These are phyloP conservation scores for Aplysina aerophoba DNA, from an alignment of 37 sponge, comb jelly and placozoan genomes.

Conservation along the genomic window DNA sequence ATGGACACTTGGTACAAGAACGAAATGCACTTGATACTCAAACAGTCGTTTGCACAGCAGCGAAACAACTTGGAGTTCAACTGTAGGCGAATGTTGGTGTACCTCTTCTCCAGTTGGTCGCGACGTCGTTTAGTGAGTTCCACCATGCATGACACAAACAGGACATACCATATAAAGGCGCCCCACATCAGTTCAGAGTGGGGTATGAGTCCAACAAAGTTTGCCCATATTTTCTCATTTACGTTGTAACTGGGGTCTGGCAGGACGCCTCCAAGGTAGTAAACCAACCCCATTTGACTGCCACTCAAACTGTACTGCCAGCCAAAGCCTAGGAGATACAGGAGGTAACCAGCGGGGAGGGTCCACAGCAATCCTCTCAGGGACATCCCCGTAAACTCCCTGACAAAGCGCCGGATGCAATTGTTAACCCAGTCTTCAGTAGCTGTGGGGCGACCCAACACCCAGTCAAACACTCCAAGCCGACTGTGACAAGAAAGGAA, in stretches of 20 bases:
- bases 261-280: slow-evolving; percentile 48
- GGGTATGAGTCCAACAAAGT: slow-evolving; percentile 24
- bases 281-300: slow-evolving; percentile 69
- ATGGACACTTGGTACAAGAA: slow-evolving; percentile 18
- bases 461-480: slow-evolving; percentile 77
- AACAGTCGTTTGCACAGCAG: slow-evolving; percentile 18
- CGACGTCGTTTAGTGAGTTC: slow-evolving; percentile 37
- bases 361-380: slow-evolving; percentile 85
- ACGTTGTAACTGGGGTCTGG: not conserved
- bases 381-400: slow-evolving; percentile 84
- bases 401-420: slow-evolving; percentile 28
- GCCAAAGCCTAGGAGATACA: slow-evolving; percentile 77
- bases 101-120: slow-evolving; percentile 16
- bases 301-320: slow-evolving; percentile 87
- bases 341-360: slow-evolving; percentile 80
- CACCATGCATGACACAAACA: slow-evolving; percentile 50
- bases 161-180: slow-evolving; percentile 64
- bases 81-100: not conserved
- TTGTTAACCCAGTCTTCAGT: slow-evolving; percentile 53
- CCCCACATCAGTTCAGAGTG: slow-evolving; percentile 76
- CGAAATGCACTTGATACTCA: not conserved
- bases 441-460: slow-evolving; percentile 61
- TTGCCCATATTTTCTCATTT: not conserved
- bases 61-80: not conserved
- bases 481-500: slow-evolving; percentile 45